Conservation (phyloP, 2,888 invertebrate species). For the Mantis religiosa region DNA sequence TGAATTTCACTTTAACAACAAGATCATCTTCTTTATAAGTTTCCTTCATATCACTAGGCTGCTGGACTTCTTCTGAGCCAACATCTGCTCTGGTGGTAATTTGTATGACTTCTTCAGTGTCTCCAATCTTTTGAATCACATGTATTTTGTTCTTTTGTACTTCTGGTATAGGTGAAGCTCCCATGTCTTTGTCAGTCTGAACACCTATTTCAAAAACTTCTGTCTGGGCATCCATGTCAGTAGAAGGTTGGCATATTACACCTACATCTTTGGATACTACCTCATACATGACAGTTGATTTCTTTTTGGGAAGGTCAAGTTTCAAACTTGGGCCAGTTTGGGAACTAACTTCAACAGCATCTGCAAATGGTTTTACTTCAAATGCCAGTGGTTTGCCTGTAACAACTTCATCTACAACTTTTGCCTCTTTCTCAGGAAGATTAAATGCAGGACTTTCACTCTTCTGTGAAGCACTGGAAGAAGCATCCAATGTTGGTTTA, state of each 20-base stretch:
- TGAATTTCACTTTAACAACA: slow-evolving; percentile 69
- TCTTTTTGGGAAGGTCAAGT: not conserved
- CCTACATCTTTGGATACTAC: slow-evolving; percentile 8
- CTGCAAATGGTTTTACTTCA: not conserved
- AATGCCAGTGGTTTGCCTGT: not conserved
- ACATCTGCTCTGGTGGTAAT: slow-evolving; percentile 56
- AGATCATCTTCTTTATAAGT: slow-evolving; percentile 43
- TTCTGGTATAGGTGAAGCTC: slow-evolving; percentile 42
- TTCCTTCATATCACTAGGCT: slow-evolving; percentile 36
- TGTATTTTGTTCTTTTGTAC: slow-evolving; percentile 58
- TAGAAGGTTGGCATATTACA: slow-evolving; percentile 1
- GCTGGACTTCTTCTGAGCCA: slow-evolving; percentile 46
- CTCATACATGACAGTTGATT: not conserved
- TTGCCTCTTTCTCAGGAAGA: not conserved
- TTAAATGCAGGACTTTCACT: not conserved
- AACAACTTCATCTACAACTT: not conserved
- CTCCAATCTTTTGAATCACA: slow-evolving; percentile 59
- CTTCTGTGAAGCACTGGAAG: slow-evolving; percentile 9
- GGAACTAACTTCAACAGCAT: slow-evolving; percentile 6
- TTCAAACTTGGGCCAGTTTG: slow-evolving; percentile 17
- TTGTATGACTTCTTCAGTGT: slow-evolving; percentile 66
- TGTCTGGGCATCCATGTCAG: slow-evolving; percentile 14
- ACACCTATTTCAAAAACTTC: slow-evolving; percentile 36
- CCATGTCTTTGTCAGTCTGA: slow-evolving; percentile 41
- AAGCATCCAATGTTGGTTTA: not conserved